Percentiles rank a stretch among this genome's conserved stretches.
phyloP scores from a whole-genome alignment of 2,888 invertebrate species.

The Coremacera marginata region DNA sequence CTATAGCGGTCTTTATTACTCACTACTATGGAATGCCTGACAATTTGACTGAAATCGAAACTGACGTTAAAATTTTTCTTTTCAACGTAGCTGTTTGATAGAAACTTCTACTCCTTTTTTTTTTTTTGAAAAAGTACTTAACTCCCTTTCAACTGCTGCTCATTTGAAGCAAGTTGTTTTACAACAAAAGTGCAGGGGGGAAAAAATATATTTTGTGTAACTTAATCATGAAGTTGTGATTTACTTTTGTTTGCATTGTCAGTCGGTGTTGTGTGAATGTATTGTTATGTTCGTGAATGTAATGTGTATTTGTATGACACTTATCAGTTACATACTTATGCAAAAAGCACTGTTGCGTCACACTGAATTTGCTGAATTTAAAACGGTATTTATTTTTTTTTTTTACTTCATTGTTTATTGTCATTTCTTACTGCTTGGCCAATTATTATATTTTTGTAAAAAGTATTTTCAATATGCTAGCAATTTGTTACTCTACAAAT shows the following conservation, averaged over 20 bases:
- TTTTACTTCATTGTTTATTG: not conserved
- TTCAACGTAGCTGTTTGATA: too few relatives aligned
- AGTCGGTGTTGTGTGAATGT: not conserved
- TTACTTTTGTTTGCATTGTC: not conserved
- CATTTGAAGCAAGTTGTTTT: too few relatives aligned
- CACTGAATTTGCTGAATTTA: conserved; percentile 29
- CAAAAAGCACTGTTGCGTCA: conserved; percentile 24
- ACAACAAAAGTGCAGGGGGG: too few relatives aligned
- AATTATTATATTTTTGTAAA: not conserved
- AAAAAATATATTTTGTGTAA: not conserved
- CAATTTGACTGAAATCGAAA: too few relatives aligned
- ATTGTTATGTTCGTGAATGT: not conserved
- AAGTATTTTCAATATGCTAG: too few relatives aligned
- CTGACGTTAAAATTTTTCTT: too few relatives aligned
- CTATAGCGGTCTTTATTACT: too few relatives aligned
- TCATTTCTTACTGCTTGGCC: not conserved
- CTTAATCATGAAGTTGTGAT: not conserved
- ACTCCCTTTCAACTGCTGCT: too few relatives aligned
- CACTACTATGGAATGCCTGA: too few relatives aligned
- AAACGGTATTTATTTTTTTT: not conserved
- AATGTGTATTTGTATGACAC: not conserved
- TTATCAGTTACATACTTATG: not conserved
- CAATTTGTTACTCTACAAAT: not conserved
- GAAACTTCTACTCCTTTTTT: too few relatives aligned
- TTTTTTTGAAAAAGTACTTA: too few relatives aligned